Conservation (phyloP, 2,113 vertebrate species). For the Hippocampus abdominalis region DNA sequence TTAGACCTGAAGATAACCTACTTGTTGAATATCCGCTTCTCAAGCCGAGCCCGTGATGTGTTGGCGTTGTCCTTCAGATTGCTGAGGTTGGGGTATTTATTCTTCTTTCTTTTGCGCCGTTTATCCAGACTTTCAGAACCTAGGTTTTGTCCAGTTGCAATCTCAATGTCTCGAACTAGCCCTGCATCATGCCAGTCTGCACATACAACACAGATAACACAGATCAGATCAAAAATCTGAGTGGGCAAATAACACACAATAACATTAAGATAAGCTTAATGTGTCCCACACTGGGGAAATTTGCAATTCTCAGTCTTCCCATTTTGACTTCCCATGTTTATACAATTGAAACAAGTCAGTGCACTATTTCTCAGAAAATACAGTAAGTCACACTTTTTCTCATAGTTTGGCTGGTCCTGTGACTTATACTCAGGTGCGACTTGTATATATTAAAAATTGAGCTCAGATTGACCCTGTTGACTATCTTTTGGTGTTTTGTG, state of each 20-base stretch:
- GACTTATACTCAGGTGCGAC: too few species aligned
- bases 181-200: conserved; percentile 87
- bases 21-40: conserved; percentile 91
- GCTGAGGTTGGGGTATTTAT: conserved; percentile 83
- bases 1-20: conserved; percentile 57
- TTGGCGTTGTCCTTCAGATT: conserved; percentile 82
- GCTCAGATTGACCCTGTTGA: too few species aligned
- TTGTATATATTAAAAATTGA: too few species aligned
- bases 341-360: too few species aligned
- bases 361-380: too few species aligned
- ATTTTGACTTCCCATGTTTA: background rate
- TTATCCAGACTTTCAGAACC: conserved; percentile 75
- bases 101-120: conserved; percentile 78
- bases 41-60: conserved; percentile 81
- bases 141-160: conserved; percentile 82
- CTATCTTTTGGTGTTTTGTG: too few species aligned
- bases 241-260: background rate
- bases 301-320: too few species aligned
- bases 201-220: background rate
- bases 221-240: background rate
- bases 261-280: too few species aligned
- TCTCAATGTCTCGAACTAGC: conserved; percentile 89
- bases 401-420: too few species aligned
- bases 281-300: too few species aligned
- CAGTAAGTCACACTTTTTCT: too few species aligned